phyloP scores from a whole-genome alignment of 2,113 vertebrate species.

The Gopherus flavomarginatus region DNA sequence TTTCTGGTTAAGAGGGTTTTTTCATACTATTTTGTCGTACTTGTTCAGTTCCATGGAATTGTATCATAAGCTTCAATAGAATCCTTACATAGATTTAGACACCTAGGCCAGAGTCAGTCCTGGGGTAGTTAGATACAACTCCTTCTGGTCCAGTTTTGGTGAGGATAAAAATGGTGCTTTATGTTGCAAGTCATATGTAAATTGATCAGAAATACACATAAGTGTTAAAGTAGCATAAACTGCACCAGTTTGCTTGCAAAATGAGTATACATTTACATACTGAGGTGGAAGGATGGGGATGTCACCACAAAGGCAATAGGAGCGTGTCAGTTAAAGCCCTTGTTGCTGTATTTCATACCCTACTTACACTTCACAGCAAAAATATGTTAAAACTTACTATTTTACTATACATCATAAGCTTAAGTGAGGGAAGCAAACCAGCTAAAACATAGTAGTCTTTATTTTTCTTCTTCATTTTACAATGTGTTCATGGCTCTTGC shows the following conservation, averaged over 20 bases:
- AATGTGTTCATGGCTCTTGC: not conserved
- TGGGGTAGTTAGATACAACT: not conserved
- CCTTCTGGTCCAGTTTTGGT: not conserved
- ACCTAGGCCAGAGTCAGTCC: not conserved
- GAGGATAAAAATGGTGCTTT: not conserved
- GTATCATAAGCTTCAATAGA: not conserved
- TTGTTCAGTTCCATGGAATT: not conserved
- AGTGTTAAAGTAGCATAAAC: not conserved
- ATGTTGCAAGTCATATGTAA: not conserved
- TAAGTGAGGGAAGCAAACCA: not conserved
- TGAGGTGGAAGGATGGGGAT: not conserved
- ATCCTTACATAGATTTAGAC: not conserved
- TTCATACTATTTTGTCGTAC: not conserved
- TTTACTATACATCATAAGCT: not conserved
- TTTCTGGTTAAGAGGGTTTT: not conserved
- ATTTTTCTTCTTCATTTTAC: not conserved
- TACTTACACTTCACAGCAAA: not conserved
- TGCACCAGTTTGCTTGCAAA: not conserved
- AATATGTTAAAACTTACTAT: not conserved
- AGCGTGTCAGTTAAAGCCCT: not conserved
- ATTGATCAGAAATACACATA: not conserved
- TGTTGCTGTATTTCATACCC: not conserved
- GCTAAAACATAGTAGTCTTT: not conserved
- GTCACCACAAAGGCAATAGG: not conserved
- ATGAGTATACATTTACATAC: not conserved